Evolutionary conservation across 2,113 vertebrate genomes (phyloP), one percentile per base, ranked within the genome.

Genomic region (Dasyprocta punctata): DNA sequence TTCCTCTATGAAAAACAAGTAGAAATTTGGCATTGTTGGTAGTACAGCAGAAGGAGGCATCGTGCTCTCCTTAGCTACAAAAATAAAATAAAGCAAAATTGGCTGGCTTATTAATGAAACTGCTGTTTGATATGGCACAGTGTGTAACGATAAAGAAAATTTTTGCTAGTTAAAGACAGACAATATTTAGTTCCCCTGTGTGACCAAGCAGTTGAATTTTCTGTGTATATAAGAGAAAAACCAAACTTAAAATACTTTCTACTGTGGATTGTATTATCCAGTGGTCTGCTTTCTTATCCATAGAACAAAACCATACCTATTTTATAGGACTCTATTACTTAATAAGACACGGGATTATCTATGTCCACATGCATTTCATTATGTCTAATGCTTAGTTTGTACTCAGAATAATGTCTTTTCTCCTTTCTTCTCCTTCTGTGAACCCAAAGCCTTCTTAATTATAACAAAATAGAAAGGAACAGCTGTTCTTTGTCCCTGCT

Each of bases 401-500:
- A 41, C 11, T 94, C 20, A 41, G 89, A 54, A 80, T 73, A 20
- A 30, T 52, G 22, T 54, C 36, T 1, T 85, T 86, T 58, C 28
- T 81, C 81, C 36, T 80, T 89, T 89, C n/a, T 73, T 30, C 12
- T 19, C 22, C 12, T 54, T 78, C 73, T 61, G 13, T n/a, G 28
- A 96, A 16, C 19, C 33, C 30, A 93, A 73, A n/a, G 3, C n/a
- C n/a, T 87, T 69, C n/a, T 93, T 86, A 85, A 90, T 33, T 77
- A 87, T 36, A 83, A 28, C 5, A 89, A 83, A 86, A 60, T 19
- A 78, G 36, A 89, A 89, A 56, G 3, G 3, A 89, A 78, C 17
- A 38, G 20, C 14, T 95, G n/a, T 52, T 71, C 7, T 8, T 86
- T 95, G 63, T 33, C 11, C 13, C 1, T 89, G 41, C 86, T 41